Base-by-base conservation (phyloP, 2,888 invertebrate genomes). In the Linyphia triangularis region DNA sequence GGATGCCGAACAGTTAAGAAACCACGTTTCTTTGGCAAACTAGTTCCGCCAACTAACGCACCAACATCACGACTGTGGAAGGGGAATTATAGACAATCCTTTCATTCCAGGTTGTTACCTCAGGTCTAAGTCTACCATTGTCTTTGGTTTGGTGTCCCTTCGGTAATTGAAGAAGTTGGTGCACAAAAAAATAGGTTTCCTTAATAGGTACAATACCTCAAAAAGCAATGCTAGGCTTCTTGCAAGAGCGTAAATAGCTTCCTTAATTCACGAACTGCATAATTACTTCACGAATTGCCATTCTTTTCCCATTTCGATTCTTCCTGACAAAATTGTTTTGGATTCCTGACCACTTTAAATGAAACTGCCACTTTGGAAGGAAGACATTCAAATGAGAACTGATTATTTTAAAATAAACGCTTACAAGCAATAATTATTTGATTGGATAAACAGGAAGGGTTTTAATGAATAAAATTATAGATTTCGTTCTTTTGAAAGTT, bases 191-290 rank as follows among this genome's bases (percentile, higher is more conserved):
- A n/a, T n/a, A n/a, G n/a, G n/a, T n/a, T n/a, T n/a, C n/a, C n/a
- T n/a, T n/a, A n/a, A n/a, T n/a, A n/a, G n/a, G n/a, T n/a, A n/a
- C n/a, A n/a, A n/a, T n/a, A n/a, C n/a, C 57, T 43, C 40, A 67
- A 69, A 81, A 69, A 81, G 57, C 59, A 37, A 43, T 67, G 51
- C 37, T 37, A 13, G 67, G 40, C 24, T 63, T n/a, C 26, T 77
- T 24, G n/a, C 22, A 24, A 77, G 63, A 51, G 26, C 19, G 61
- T 37, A 33, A 77, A 77, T 33, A 33, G 75, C 37, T 77, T 63
- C 22, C 67, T 43, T 65, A 30, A 75, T 83, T 83, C 83, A 83
- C 83, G 83, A 83, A 65, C 61, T 43, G 83, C 63, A 83, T 83
- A 83, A 83, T 83, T 83, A 43, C 40, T 83, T 83, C 83, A 83